Conservation (phyloP, 2,797 vertebrate genomes). For the Heterohyrax brucei region DNA sequence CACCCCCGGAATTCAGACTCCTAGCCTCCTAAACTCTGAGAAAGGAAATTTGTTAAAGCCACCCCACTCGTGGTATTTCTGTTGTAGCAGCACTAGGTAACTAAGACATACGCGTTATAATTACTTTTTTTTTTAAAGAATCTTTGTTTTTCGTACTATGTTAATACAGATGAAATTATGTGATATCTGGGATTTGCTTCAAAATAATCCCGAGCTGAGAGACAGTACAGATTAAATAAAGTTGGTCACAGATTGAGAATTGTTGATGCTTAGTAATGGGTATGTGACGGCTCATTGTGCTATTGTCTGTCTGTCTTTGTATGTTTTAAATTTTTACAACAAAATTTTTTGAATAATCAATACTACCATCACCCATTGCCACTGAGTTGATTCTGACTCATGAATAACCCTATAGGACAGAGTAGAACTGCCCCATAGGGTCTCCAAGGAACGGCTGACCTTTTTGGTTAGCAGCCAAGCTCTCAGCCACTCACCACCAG, state of each 20-base stretch:
- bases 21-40: too few species aligned
- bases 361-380: background rate
- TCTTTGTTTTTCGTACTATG: background rate
- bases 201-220: slow-evolving; percentile 43
- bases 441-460: too few species aligned
- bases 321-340: slow-evolving; percentile 40
- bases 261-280: background rate
- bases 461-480: too few species aligned
- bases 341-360: background rate
- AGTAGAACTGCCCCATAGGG: too few species aligned
- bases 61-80: too few species aligned
- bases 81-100: too few species aligned
- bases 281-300: background rate
- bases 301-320: background rate
- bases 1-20: too few species aligned
- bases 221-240: slow-evolving; percentile 18
- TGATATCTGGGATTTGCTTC: background rate
- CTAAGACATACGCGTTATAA: background rate
- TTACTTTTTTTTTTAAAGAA: background rate
- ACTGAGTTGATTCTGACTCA: too few species aligned
- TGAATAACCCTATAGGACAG: too few species aligned
- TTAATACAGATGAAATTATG: background rate
- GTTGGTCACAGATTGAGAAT: background rate
- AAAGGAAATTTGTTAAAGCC: too few species aligned
- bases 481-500: too few species aligned